A percentile compares a stretch with the other conserved stretches of the same genome.
Evolutionary conservation across 2,113 vertebrate genomes (phyloP).

Genomic region (Hippocampus zosterae): DNA sequence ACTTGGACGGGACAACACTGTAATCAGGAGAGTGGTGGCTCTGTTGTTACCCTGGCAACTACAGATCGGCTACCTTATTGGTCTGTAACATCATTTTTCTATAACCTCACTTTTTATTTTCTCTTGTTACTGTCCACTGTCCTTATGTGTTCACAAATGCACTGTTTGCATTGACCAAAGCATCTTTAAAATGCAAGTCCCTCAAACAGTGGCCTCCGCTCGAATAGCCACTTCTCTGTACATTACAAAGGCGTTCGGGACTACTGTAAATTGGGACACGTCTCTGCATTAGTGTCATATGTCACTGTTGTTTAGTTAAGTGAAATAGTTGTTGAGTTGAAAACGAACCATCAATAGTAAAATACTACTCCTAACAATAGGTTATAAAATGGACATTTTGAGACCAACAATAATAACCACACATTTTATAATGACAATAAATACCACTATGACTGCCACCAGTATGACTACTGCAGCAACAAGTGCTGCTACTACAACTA

Average conservation of each 20-base stretch:
- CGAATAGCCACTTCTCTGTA: not conserved
- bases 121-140: not conserved
- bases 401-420: too few relatives aligned
- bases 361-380: not conserved
- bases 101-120: not conserved
- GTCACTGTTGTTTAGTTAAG: too few relatives aligned
- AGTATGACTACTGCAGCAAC: not conserved
- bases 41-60: not conserved
- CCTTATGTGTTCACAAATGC: not conserved
- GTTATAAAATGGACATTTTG: too few relatives aligned
- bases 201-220: slow-evolving; percentile 1
- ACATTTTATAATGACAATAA: not conserved
- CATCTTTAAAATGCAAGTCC: not conserved
- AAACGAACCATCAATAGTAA: not conserved
- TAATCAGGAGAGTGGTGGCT: not conserved
- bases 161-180: too few relatives aligned
- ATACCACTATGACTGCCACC: not conserved
- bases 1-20: not conserved
- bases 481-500: not conserved
- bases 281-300: too few relatives aligned
- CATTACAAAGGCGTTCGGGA: not conserved
- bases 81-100: not conserved
- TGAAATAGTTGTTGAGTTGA: too few relatives aligned
- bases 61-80: not conserved
- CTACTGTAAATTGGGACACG: too few relatives aligned